A percentile compares a stretch with the other conserved stretches of the same genome.
These are phyloP conservation scores for Coremacera marginata DNA, from an alignment of 2,888 invertebrate genomes.

Conservation along the genomic window DNA sequence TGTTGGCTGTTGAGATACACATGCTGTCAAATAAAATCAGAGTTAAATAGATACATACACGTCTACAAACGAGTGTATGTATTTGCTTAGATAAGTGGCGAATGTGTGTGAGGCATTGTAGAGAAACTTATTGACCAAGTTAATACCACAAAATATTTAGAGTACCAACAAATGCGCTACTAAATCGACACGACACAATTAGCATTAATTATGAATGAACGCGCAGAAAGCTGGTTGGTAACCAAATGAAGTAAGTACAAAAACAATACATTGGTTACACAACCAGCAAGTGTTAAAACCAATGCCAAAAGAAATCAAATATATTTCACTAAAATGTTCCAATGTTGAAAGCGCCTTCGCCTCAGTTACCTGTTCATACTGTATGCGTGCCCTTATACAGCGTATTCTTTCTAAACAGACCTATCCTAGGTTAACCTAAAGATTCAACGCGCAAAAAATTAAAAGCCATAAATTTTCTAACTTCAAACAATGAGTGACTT, in stretches of 20 bases:
- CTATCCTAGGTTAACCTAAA: not conserved
- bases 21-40: not conserved
- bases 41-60: not conserved
- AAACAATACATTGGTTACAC: no score
- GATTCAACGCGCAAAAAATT: not conserved
- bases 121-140: conserved; percentile 43
- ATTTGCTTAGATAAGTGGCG: no score
- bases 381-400: not conserved
- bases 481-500: not conserved
- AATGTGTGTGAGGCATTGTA: not conserved
- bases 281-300: no score
- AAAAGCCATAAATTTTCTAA: conserved; percentile 12
- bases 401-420: not conserved
- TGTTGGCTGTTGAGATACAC: conserved; percentile 37
- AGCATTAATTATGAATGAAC: conserved; percentile 61
- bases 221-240: no score
- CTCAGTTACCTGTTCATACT: not conserved
- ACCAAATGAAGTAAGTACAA: no score
- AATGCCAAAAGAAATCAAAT: not conserved
- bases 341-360: not conserved
- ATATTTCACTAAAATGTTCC: not conserved
- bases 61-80: not conserved
- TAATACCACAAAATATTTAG: conserved; percentile 35
- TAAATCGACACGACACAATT: conserved; percentile 62
- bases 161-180: conserved; percentile 55